These are phyloP conservation scores for Celastrina argiolus DNA, from an alignment of 2,888 invertebrate species.

Conservation along the genomic window DNA sequence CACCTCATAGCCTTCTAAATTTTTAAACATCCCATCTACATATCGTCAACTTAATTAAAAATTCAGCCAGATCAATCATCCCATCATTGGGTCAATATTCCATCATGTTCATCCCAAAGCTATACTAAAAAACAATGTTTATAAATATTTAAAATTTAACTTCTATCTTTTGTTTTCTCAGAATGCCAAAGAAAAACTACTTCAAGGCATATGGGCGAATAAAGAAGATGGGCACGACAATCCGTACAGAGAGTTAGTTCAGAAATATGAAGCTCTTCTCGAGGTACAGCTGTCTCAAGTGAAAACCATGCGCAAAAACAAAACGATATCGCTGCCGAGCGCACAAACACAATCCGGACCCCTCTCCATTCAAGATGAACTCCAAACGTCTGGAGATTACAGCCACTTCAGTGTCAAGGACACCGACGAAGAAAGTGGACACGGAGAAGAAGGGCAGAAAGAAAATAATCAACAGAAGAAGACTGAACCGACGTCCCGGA, in stretches of 20 bases:
- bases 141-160: not conserved
- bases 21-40: not conserved
- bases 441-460: slow-evolving; percentile 74
- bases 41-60: not conserved
- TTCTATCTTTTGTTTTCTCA: not conserved
- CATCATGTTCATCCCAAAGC: not conserved
- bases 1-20: not conserved
- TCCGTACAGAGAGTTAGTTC: slow-evolving; percentile 88
- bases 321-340: slow-evolving; percentile 45
- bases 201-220: slow-evolving; percentile 74
- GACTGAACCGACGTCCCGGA: slow-evolving; percentile 59
- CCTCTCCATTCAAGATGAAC: slow-evolving; percentile 83
- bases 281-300: slow-evolving; percentile 85
- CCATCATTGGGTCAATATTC: not conserved
- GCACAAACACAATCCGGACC: slow-evolving; percentile 61
- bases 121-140: not conserved
- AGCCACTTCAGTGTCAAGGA: slow-evolving; percentile 80
- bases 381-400: slow-evolving; percentile 86
- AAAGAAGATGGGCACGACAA: slow-evolving; percentile 78
- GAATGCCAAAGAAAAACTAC: slow-evolving; percentile 67
- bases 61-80: not conserved
- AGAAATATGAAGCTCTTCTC: slow-evolving; percentile 90
- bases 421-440: slow-evolving; percentile 81
- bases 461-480: slow-evolving; percentile 69
- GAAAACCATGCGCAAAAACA: slow-evolving; percentile 68